Base-by-base conservation (phyloP, 1,140 invertebrate species). In the Meloidogyne floridensis region DNA sequence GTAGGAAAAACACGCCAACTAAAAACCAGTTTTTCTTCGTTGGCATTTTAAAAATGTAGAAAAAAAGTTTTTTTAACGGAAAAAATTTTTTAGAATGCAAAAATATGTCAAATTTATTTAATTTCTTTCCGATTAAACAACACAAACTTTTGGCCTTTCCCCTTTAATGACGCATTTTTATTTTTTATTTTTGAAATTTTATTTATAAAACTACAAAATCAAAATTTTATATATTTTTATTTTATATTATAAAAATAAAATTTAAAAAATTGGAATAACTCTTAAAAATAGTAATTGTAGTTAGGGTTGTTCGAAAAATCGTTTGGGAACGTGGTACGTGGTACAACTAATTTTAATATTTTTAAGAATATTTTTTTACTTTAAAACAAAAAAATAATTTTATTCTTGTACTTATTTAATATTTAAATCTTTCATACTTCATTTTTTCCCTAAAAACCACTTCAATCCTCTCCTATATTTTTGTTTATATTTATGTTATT, bases 41-140 rank as follows among this genome's bases (percentile, higher is more conserved):
- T 65, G 15, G 59, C 59, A 65, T 65, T 65, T 65, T n/a, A 65
- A 65, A n/a, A 65, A n/a, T n/a, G 15, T 15, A 65, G 0, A 65
- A 65, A 65, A n/a, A 59, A 3, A 11, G 10, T 56, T 10, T 59
- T 59, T 65, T 65, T 65, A 65, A 65, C 59, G 15, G 59, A 65
- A 65, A 65, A n/a, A 32, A 32, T 1, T 32, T 32, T 65, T 65
- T 65, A 65, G 59, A 65, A 59, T 59, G 59, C n/a, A 65, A 65
- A 59, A 65, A 65, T 65, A 65, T 65, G 59, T 65, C 59, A 65
- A 65, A n/a, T n/a, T 18, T 65, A 65, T 65, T 65, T 65, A n/a
- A 65, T 65, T 15, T 65, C 59, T 13, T 65, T 65, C n/a, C 15
- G 15, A 65, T 15, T 13, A 59, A 59, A 13, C 11, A 18, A 18